These are phyloP conservation scores for Dicranocentrus wangi DNA, from an alignment of 2,888 invertebrate species.

Conservation along the genomic window DNA sequence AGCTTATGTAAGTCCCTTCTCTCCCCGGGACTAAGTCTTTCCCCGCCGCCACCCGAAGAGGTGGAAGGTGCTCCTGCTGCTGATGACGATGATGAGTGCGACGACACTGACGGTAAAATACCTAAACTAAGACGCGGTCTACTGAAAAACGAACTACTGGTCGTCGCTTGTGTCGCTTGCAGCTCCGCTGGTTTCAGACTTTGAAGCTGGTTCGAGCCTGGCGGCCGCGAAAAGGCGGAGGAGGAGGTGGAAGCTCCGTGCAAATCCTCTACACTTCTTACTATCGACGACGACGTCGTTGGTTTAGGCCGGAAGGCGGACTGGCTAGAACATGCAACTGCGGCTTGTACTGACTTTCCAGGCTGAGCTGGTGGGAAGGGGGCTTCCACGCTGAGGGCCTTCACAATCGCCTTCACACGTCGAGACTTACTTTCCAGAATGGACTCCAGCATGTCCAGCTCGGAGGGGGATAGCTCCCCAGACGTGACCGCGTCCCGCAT, in stretches of 20 bases:
- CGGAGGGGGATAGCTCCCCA: slow-evolving; percentile 72
- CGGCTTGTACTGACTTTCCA: slow-evolving; percentile 11
- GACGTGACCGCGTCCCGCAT: slow-evolving; percentile 71
- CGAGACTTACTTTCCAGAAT: slow-evolving; percentile 71
- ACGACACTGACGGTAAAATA: slow-evolving; percentile 22
- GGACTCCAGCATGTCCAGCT: slow-evolving; percentile 73
- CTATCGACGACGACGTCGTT: slow-evolving; percentile 41
- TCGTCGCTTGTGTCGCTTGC: background rate
- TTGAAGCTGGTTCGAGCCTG: slow-evolving; percentile 30
- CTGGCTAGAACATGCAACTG: too few relatives aligned
- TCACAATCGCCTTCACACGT: slow-evolving; percentile 71
- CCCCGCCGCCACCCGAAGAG: background rate
- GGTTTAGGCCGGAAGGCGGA: background rate
- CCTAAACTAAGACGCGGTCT: slow-evolving; percentile 61
- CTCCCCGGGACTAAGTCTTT: slow-evolving; percentile 69
- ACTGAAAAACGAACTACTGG: slow-evolving; percentile 23
- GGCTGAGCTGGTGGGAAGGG: slow-evolving; percentile 31
- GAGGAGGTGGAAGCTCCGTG: slow-evolving; percentile 25
- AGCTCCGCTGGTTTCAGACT: slow-evolving; percentile 44
- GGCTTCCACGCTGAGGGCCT: slow-evolving; percentile 72
- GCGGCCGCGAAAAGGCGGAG: slow-evolving; percentile 28
- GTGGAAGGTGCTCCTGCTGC: slow-evolving; percentile 36
- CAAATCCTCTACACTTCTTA: slow-evolving; percentile 69
- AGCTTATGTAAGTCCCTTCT: slow-evolving; percentile 64
- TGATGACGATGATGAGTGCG: background rate